phyloP scores from a whole-genome alignment of 2,888 invertebrate genomes.

The Choristoneura rosaceana region DNA sequence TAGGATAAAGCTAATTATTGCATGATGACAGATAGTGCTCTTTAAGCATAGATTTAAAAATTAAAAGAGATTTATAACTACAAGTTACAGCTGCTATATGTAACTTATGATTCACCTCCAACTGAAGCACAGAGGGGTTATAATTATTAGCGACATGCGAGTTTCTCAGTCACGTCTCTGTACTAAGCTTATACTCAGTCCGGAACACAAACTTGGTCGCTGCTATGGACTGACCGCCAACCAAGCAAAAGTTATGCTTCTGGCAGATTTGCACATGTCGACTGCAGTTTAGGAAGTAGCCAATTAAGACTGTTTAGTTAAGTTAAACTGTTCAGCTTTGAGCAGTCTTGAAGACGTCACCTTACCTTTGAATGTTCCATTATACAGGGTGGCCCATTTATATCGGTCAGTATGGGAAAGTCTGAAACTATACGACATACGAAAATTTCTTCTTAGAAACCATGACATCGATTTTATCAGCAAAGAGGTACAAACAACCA shows the following conservation, averaged over 20 bases:
- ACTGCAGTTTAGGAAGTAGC: background rate
- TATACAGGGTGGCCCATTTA: too few relatives aligned
- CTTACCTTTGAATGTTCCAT: too few relatives aligned
- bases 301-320: constrained; percentile 5
- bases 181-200: background rate
- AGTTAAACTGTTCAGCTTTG: background rate
- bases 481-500: too few relatives aligned
- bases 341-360: background rate
- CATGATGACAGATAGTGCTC: too few relatives aligned
- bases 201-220: background rate
- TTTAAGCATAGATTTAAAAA: too few relatives aligned
- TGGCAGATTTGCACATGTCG: constrained; percentile 6
- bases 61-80: too few relatives aligned
- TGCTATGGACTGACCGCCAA: background rate
- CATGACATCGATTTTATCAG: too few relatives aligned
- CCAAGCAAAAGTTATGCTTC: constrained; percentile 8
- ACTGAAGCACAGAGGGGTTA: background rate
- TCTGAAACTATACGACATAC: too few relatives aligned
- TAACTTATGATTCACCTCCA: background rate
- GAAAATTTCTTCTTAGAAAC: too few relatives aligned
- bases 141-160: background rate
- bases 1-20: too few relatives aligned
- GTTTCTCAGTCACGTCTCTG: background rate
- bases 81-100: too few relatives aligned
- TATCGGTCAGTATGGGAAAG: too few relatives aligned